Evolutionary conservation across 2,888 invertebrate species (phyloP).

Genomic region (Hecatera dysodea): DNA sequence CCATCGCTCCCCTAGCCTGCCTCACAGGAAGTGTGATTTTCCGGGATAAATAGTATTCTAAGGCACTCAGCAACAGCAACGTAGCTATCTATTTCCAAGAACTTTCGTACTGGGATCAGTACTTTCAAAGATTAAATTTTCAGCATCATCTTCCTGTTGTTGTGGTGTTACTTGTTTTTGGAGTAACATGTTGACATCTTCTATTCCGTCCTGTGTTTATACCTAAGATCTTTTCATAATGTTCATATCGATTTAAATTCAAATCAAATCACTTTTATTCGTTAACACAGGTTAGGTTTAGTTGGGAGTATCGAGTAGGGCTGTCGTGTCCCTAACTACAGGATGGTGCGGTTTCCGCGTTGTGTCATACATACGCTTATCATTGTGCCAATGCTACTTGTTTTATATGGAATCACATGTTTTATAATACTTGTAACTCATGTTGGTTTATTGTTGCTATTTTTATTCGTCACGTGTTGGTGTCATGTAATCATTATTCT

Average conservation of each 20-base stretch:
- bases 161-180: neutral
- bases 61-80: too few relatives aligned
- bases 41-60: too few relatives aligned
- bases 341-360: slow-evolving; percentile 58
- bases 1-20: too few relatives aligned
- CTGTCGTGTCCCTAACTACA: slow-evolving; percentile 35
- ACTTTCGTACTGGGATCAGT: too few relatives aligned
- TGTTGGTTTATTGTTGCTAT: slow-evolving; percentile 5
- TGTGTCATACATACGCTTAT: slow-evolving; percentile 55
- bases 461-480: slow-evolving; percentile 4
- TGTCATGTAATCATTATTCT: neutral
- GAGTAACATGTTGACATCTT: neutral
- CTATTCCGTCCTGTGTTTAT: neutral
- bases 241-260: too few relatives aligned
- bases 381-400: slow-evolving; percentile 46
- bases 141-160: too few relatives aligned
- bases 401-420: slow-evolving; percentile 22
- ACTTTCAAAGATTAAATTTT: too few relatives aligned
- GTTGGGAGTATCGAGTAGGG: slow-evolving; percentile 1
- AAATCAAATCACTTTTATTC: too few relatives aligned
- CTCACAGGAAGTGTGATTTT: too few relatives aligned
- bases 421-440: slow-evolving; percentile 15
- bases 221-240: neutral
- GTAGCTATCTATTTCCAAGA: too few relatives aligned
- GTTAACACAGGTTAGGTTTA: too few relatives aligned